phyloP scores from a whole-genome alignment of 92 coral and sea anemone species.

The Diadumene lineata region DNA sequence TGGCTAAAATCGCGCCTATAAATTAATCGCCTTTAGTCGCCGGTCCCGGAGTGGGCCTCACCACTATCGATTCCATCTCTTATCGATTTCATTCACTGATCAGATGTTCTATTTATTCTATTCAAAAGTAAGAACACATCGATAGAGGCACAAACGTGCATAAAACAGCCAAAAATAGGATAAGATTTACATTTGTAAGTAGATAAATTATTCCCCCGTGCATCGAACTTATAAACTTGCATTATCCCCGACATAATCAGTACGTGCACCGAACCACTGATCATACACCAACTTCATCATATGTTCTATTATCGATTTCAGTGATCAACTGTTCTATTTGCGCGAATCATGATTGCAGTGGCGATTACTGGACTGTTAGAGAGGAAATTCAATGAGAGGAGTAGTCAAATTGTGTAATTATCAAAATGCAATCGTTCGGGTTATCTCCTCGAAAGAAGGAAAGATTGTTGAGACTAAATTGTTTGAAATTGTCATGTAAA shows the following conservation, averaged over 20 bases:
- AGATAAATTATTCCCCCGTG: too few relatives aligned
- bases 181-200: too few relatives aligned
- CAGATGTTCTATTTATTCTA: neutral
- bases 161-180: too few relatives aligned
- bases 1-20: too few relatives aligned
- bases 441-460: too few relatives aligned
- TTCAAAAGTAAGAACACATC: neutral
- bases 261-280: neutral
- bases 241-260: too few relatives aligned
- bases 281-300: neutral
- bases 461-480: neutral
- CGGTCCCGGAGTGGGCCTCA: too few relatives aligned
- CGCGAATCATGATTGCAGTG: neutral
- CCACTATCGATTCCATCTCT: neutral
- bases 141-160: too few relatives aligned
- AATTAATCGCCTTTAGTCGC: too few relatives aligned
- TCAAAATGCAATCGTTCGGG: too few relatives aligned
- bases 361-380: neutral
- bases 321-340: constrained; percentile 16
- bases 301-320: neutral
- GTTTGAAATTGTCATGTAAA: neutral
- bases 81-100: neutral
- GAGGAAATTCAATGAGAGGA: neutral
- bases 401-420: neutral
- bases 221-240: too few relatives aligned